These are phyloP conservation scores for Marmota monax DNA, from an alignment of 2,113 vertebrate genomes.

Conservation along the genomic window DNA sequence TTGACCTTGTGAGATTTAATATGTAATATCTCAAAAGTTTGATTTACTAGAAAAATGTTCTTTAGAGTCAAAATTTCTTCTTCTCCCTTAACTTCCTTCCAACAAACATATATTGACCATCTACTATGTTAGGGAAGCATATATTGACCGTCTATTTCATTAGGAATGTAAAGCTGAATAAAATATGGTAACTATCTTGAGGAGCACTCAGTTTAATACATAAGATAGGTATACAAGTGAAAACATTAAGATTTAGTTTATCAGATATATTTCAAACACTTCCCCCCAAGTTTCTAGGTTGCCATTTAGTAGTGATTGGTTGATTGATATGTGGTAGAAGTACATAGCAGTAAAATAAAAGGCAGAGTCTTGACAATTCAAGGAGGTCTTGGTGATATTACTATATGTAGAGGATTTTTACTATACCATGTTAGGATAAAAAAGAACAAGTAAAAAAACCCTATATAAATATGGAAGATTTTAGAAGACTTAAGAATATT, in stretches of 20 bases:
- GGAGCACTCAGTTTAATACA: background rate
- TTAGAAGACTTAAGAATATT: conserved; percentile 47
- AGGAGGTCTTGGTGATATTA: conserved; percentile 5
- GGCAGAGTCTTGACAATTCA: background rate
- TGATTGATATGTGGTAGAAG: background rate
- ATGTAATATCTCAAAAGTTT: background rate
- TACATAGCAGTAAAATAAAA: conserved; percentile 8
- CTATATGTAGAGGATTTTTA: background rate
- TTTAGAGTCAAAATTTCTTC: background rate
- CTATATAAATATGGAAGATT: background rate
- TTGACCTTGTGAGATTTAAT: background rate
- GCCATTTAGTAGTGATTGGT: background rate
- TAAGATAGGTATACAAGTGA: background rate
- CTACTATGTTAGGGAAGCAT: background rate
- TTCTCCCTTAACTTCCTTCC: background rate
- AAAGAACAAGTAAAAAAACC: background rate
- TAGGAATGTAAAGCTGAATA: background rate
- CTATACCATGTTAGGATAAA: background rate
- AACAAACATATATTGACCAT: background rate
- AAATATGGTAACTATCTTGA: background rate
- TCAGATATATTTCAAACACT: background rate
- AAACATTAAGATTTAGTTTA: background rate
- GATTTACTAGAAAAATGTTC: conserved; percentile 16
- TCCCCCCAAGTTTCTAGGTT: background rate
- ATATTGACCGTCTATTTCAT: background rate